Conservation (phyloP, 2,888 invertebrate genomes). For the Hymenopus coronatus region DNA sequence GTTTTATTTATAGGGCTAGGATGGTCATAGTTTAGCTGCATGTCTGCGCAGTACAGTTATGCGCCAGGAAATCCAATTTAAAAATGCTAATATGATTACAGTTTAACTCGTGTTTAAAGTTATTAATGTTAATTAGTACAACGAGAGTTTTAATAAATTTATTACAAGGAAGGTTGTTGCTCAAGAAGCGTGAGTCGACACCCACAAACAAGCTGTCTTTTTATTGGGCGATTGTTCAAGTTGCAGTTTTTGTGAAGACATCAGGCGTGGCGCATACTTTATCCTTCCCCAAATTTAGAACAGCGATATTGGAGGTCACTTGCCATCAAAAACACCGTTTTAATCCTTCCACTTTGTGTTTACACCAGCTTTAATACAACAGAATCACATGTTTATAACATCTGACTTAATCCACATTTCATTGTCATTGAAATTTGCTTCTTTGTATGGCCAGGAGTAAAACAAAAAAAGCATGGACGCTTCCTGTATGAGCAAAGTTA, state of each 20-base stretch:
- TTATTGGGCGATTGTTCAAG: not conserved
- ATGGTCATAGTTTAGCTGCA: not conserved
- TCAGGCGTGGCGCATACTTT: not conserved
- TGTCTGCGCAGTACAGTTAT: not conserved
- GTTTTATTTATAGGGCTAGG: conserved; percentile 6
- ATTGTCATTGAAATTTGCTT: no score
- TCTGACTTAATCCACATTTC: no score
- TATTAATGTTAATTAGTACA: conserved; percentile 16
- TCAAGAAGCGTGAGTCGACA: not conserved
- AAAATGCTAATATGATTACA: conserved; percentile 18
- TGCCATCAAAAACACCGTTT: no score
- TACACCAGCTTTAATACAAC: no score
- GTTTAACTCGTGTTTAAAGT: conserved; percentile 7
- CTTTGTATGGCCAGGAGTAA: no score
- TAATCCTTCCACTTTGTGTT: no score
- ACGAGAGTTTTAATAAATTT: conserved; percentile 1
- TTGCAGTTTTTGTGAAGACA: not conserved
- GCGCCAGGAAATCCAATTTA: conserved; percentile 8
- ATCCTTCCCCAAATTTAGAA: not conserved
- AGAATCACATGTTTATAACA: no score
- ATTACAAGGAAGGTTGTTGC: not conserved
- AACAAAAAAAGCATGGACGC: no score
- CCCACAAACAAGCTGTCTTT: not conserved
- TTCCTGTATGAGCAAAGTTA: no score
- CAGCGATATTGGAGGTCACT: not conserved